Conservation (phyloP, 2,113 vertebrate genomes). For the Tautogolabrus adspersus region DNA sequence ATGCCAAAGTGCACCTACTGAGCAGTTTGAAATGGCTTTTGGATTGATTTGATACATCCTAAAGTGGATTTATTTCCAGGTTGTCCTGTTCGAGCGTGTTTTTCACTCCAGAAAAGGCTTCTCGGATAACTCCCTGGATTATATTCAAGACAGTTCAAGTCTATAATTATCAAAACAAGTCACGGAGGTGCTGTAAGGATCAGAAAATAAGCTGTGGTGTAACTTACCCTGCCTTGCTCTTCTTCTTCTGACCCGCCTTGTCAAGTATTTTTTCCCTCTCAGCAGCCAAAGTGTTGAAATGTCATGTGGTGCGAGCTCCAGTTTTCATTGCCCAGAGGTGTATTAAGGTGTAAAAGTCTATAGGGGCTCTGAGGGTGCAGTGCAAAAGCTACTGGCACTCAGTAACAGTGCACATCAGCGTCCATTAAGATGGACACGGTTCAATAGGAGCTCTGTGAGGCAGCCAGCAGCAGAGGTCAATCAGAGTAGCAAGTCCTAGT, state of each 20-base stretch:
- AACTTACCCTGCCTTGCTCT: conserved; percentile 7
- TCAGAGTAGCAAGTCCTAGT: conserved; percentile 58
- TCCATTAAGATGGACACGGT: conserved; percentile 70
- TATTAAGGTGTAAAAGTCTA: conserved; percentile 46
- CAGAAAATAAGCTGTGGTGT: conserved; percentile 46
- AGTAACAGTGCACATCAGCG: conserved; percentile 65
- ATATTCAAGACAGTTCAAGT: conserved; percentile 23
- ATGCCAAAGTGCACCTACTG: conserved; percentile 34
- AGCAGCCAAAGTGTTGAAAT: conserved; percentile 37
- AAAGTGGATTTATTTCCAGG: conserved; percentile 35
- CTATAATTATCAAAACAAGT: conserved; percentile 54
- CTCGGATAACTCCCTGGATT: conserved; percentile 36
- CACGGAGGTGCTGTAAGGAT: conserved; percentile 1
- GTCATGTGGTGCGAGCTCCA: conserved; percentile 24
- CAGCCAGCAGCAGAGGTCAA: conserved; percentile 58
- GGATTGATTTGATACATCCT: conserved; percentile 40
- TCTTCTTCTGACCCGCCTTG: conserved; percentile 13
- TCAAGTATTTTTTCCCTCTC: conserved; percentile 22
- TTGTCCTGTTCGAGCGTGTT: conserved; percentile 21
- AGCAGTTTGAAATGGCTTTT: conserved; percentile 39
- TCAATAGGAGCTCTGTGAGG: conserved; percentile 62
- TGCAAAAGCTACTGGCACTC: conserved; percentile 46
- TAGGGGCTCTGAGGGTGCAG: conserved; percentile 39
- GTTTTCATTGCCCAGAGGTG: conserved; percentile 43
- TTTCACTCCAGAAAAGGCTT: conserved; percentile 22